Evolutionary conservation across 2,888 invertebrate species (phyloP).

Genomic region (Eupithecia pulchellata): DNA sequence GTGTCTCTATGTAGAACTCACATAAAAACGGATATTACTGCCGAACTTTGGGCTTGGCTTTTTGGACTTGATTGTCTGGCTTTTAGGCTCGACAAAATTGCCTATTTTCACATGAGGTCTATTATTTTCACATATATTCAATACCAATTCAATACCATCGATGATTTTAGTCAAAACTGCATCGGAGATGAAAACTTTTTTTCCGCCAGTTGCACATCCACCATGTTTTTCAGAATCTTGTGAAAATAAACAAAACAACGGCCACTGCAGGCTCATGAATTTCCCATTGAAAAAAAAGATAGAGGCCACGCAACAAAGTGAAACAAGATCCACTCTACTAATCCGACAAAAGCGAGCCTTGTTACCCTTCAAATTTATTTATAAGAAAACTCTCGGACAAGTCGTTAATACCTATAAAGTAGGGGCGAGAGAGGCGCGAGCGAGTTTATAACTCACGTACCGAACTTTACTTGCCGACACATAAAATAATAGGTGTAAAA

Average conservation of each 20-base stretch:
- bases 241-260: slow-evolving; percentile 57
- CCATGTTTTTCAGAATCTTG: slow-evolving; percentile 2
- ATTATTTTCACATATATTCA: not conserved
- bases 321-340: slow-evolving; percentile 85
- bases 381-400: slow-evolving; percentile 86
- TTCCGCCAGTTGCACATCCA: not conserved
- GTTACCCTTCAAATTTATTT: slow-evolving; percentile 86
- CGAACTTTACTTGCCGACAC: slow-evolving; percentile 86
- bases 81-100: not conserved
- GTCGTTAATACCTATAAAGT: slow-evolving; percentile 86
- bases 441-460: slow-evolving; percentile 86
- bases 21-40: slow-evolving; percentile 29
- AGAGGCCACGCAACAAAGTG: slow-evolving; percentile 82
- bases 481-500: slow-evolving; percentile 86
- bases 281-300: slow-evolving; percentile 76
- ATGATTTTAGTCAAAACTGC: not conserved
- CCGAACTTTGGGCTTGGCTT: slow-evolving; percentile 20
- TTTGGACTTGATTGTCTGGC: slow-evolving; percentile 10
- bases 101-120: not conserved
- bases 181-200: not conserved
- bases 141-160: not conserved
- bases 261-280: slow-evolving; percentile 66
- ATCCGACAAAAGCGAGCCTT: slow-evolving; percentile 86
- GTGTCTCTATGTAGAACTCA: slow-evolving; percentile 33
- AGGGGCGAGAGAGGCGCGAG: slow-evolving; percentile 85